Conservation (phyloP, 92 coral and sea anemone genomes). For the Actinernus sp. region DNA sequence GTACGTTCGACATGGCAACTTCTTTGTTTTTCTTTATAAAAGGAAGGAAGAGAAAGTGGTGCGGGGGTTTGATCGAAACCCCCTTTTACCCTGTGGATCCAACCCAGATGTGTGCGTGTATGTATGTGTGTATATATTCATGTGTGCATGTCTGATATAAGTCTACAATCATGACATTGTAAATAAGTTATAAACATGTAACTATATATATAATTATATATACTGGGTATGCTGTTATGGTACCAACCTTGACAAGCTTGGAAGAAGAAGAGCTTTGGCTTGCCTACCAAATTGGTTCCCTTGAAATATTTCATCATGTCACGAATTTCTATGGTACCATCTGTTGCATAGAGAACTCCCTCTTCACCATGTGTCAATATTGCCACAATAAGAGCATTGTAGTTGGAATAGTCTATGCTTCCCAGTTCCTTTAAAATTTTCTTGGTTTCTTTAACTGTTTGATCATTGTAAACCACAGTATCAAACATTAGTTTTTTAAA, state of each 20-base stretch:
- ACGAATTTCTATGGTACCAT: slow-evolving; percentile 72
- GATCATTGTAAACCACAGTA: slow-evolving; percentile 56
- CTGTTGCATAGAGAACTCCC: slow-evolving; percentile 80
- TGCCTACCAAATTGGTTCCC: slow-evolving; percentile 72
- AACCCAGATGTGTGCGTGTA: too few relatives aligned
- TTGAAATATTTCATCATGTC: slow-evolving; percentile 69
- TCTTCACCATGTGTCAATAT: slow-evolving; percentile 88
- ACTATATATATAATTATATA: too few relatives aligned
- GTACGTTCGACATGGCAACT: too few relatives aligned
- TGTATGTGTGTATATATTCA: too few relatives aligned
- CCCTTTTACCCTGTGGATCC: too few relatives aligned
- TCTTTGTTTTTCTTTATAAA: too few relatives aligned
- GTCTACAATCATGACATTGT: too few relatives aligned
- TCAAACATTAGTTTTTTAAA: slow-evolving; percentile 60
- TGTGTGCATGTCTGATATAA: too few relatives aligned
- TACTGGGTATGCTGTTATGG: too few relatives aligned
- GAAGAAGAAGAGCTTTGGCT: slow-evolving; percentile 86
- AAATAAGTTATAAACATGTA: too few relatives aligned
- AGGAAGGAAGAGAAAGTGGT: too few relatives aligned
- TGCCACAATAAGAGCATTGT: slow-evolving; percentile 74
- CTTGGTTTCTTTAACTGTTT: slow-evolving; percentile 51
- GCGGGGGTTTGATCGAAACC: too few relatives aligned
- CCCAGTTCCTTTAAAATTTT: slow-evolving; percentile 66
- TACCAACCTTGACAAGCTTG: slow-evolving; percentile 90
- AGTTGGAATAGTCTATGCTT: slow-evolving; percentile 39